These are phyloP conservation scores for Uromys caudimaculatus DNA, from an alignment of 2,797 vertebrate species.

Conservation along the genomic window DNA sequence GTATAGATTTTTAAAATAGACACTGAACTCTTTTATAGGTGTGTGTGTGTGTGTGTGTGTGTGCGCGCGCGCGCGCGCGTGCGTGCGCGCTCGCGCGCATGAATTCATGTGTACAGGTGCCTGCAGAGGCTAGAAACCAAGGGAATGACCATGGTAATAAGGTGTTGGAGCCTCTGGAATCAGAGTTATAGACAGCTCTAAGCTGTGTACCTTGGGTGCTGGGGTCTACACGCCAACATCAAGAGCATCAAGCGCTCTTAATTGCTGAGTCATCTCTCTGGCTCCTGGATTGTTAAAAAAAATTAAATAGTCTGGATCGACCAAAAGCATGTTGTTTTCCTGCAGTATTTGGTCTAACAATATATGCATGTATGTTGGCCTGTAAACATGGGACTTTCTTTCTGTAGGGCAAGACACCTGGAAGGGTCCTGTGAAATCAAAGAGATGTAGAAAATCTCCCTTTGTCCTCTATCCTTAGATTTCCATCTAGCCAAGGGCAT, in stretches of 20 bases:
- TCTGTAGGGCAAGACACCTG: background rate
- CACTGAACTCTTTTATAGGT: background rate
- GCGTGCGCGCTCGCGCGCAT: too few species aligned
- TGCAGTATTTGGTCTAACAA: background rate
- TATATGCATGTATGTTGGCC: background rate
- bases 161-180: background rate
- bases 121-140: background rate
- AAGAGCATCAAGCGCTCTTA: background rate
- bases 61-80: background rate
- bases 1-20: background rate
- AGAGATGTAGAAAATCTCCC: background rate
- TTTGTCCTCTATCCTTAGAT: background rate
- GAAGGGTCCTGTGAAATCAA: background rate
- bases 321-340: background rate
- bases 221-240: background rate
- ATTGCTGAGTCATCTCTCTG: background rate
- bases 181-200: background rate
- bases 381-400: background rate
- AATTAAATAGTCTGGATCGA: constrained; percentile 35
- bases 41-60: background rate
- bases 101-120: too few species aligned
- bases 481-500: background rate
- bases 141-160: too few species aligned
- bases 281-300: background rate
- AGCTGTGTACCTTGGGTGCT: background rate